Evolutionary conservation across 2,888 invertebrate species (phyloP).

Genomic region (Thymelicus sylvestris): DNA sequence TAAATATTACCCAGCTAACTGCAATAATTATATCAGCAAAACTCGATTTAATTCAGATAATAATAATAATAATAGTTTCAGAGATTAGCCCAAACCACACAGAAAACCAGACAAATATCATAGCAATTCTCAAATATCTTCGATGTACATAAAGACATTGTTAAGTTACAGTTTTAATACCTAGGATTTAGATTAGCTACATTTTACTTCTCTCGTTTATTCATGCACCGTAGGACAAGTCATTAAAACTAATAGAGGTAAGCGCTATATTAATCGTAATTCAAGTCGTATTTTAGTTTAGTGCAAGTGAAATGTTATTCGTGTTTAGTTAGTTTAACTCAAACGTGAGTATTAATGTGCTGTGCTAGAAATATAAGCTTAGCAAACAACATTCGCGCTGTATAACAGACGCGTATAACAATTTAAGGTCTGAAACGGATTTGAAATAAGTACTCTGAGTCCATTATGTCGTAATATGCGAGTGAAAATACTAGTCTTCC

Average conservation of each 20-base stretch:
- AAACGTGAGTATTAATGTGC: conserved; percentile 27
- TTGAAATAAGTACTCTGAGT: background rate
- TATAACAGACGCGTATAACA: conserved; percentile 20
- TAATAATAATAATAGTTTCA: too few species aligned
- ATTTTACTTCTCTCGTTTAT: background rate
- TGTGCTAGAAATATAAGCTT: conserved; percentile 32
- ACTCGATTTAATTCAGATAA: too few species aligned
- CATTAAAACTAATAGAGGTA: conserved; percentile 23
- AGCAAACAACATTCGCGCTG: conserved; percentile 24
- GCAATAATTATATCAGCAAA: too few species aligned
- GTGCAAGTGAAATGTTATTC: conserved; percentile 31
- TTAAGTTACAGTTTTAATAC: too few species aligned
- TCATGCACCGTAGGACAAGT: background rate
- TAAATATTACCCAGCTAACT: too few species aligned
- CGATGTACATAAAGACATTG: too few species aligned
- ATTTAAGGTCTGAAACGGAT: conserved; percentile 28
- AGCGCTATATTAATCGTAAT: conserved; percentile 23
- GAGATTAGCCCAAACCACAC: too few species aligned
- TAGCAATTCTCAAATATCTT: too few species aligned
- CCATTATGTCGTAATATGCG: conserved; percentile 16
- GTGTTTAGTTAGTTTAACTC: conserved; percentile 32
- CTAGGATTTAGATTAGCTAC: too few species aligned
- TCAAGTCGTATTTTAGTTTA: conserved; percentile 32
- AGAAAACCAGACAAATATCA: too few species aligned
- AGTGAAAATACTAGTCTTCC: conserved; percentile 12